These are phyloP conservation scores for Ginglymostoma cirratum DNA, from an alignment of 2,113 vertebrate genomes.

Conservation along the genomic window DNA sequence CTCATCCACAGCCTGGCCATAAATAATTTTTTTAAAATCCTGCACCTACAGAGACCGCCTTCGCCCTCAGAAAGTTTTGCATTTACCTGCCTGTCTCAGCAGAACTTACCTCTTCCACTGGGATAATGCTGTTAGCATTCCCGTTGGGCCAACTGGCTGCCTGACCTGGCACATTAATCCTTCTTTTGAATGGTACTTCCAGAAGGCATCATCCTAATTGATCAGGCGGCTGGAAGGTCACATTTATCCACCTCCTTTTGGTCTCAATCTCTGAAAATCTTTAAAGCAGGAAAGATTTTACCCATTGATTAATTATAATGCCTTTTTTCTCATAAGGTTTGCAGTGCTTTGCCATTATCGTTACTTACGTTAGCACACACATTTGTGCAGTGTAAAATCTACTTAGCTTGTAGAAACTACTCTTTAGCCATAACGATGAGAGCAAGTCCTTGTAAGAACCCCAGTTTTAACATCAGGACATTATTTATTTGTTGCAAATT, in stretches of 20 bases:
- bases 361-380: background rate
- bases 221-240: too few species aligned
- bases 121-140: background rate
- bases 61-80: background rate
- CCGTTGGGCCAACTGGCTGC: background rate
- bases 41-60: background rate
- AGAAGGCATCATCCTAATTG: background rate
- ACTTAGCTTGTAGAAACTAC: background rate
- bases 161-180: background rate
- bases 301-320: background rate
- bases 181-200: background rate
- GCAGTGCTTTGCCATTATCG: background rate
- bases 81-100: background rate
- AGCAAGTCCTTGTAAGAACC: background rate
- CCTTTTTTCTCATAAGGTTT: background rate
- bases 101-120: background rate
- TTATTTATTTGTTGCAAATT: background rate
- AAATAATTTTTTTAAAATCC: background rate
- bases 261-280: too few species aligned
- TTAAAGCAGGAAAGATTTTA: too few species aligned
- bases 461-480: background rate
- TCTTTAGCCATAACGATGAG: background rate
- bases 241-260: too few species aligned
- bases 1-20: background rate
- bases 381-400: background rate